phyloP scores from a whole-genome alignment of 2,113 vertebrate species.

The Phyllostomus hastatus region DNA sequence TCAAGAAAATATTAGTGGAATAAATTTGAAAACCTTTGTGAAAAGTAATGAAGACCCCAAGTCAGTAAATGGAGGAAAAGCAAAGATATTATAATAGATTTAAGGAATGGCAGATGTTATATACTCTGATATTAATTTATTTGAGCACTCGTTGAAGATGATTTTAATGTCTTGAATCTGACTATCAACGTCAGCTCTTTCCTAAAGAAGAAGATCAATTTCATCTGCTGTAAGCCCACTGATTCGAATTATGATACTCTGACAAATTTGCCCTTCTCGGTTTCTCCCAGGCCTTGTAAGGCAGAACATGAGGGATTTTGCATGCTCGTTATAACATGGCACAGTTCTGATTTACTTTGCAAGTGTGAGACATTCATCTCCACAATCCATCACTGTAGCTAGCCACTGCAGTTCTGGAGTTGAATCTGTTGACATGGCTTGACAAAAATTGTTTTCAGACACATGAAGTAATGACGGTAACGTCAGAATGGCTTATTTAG shows the following conservation, averaged over 20 bases:
- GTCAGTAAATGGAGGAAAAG: background rate
- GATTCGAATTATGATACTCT: background rate
- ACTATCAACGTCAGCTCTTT: background rate
- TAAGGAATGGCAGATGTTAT: background rate
- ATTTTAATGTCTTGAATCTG: background rate
- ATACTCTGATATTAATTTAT: background rate
- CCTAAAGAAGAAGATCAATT: background rate
- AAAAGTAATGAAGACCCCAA: background rate
- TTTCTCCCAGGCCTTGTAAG: background rate
- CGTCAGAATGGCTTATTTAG: background rate
- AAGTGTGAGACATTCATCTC: background rate
- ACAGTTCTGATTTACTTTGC: background rate
- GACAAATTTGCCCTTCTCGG: background rate
- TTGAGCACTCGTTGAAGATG: background rate
- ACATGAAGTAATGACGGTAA: background rate
- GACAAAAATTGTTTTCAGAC: background rate
- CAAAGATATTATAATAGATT: background rate
- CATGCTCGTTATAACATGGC: background rate
- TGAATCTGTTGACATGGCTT: background rate
- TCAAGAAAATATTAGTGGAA: background rate
- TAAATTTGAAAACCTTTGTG: background rate
- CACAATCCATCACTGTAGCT: background rate
- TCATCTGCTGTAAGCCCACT: background rate
- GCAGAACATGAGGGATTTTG: background rate
- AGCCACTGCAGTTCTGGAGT: background rate